A percentile compares a stretch with the other conserved stretches of the same genome.
These are phyloP conservation scores for Proisotoma minuta DNA, from an alignment of 2,888 invertebrate species.

Conservation along the genomic window DNA sequence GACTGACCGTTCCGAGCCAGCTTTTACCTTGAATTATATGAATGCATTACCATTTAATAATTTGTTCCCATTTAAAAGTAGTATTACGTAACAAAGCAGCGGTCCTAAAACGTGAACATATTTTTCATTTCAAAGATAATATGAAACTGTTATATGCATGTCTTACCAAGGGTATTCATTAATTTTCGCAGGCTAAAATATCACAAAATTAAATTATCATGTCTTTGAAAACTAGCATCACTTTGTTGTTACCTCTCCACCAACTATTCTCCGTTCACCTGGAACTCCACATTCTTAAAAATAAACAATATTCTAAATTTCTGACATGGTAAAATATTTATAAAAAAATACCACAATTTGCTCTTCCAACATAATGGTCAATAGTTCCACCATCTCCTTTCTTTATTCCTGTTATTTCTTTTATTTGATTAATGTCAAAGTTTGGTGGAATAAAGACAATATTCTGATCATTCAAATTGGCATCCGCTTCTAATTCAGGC, in stretches of 20 bases:
- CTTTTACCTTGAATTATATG: conserved; percentile 17
- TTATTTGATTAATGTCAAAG: conserved; percentile 26
- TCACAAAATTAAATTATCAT: not conserved
- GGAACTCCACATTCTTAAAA: conserved; percentile 27
- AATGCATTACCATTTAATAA: not conserved
- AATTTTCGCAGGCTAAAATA: conserved; percentile 33
- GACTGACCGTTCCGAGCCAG: conserved; percentile 34
- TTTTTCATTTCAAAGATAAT: not conserved
- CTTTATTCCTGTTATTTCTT: conserved; percentile 22
- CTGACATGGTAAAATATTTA: not conserved
- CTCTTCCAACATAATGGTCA: conserved; percentile 26
- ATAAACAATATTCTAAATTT: not conserved
- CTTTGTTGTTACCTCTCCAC: conserved; percentile 30
- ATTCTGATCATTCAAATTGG: not conserved
- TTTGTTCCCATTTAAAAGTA: not conserved
- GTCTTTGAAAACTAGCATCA: not conserved
- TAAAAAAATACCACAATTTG: conserved; percentile 25
- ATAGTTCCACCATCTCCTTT: not conserved
- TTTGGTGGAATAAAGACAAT: conserved; percentile 22
- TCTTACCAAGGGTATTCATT: conserved; percentile 41
- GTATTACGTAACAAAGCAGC: conserved; percentile 21
- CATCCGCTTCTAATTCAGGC: conserved; percentile 14
- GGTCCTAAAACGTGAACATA: not conserved
- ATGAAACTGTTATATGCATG: not conserved
- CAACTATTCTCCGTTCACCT: conserved; percentile 29